phyloP scores from a whole-genome alignment of 2,797 vertebrate genomes.

The Eurystomus glaucurus region DNA sequence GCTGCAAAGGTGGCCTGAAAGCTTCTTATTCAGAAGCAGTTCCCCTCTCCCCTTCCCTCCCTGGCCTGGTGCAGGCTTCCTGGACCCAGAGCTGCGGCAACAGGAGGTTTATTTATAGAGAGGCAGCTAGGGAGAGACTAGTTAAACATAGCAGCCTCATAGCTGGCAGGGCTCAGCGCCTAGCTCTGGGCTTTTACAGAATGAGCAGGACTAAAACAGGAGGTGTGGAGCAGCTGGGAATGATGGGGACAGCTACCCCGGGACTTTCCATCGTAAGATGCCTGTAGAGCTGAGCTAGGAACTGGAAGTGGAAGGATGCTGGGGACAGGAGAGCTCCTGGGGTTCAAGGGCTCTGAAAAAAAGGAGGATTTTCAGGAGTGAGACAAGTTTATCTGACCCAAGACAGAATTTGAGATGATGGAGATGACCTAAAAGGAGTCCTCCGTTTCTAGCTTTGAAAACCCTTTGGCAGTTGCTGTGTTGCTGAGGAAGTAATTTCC shows the following conservation, averaged over 20 bases:
- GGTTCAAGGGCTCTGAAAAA: neutral
- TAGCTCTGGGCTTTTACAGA: neutral
- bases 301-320: neutral
- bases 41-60: neutral
- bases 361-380: neutral
- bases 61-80: neutral
- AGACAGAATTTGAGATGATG: neutral
- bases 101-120: constrained; percentile 7
- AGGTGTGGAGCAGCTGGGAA: neutral
- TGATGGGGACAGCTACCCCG: neutral
- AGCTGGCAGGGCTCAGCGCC: neutral
- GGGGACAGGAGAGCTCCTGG: neutral
- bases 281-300: neutral
- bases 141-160: neutral
- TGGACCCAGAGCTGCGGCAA: neutral
- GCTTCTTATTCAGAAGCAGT: neutral
- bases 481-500: neutral
- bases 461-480: neutral
- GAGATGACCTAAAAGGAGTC: neutral
- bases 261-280: neutral
- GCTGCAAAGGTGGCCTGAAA: neutral
- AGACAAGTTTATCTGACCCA: neutral
- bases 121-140: neutral
- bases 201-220: neutral
- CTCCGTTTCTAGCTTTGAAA: neutral